Evolutionary conservation across 2,888 invertebrate genomes (phyloP).

Genomic region (Platycnemis pennipes): DNA sequence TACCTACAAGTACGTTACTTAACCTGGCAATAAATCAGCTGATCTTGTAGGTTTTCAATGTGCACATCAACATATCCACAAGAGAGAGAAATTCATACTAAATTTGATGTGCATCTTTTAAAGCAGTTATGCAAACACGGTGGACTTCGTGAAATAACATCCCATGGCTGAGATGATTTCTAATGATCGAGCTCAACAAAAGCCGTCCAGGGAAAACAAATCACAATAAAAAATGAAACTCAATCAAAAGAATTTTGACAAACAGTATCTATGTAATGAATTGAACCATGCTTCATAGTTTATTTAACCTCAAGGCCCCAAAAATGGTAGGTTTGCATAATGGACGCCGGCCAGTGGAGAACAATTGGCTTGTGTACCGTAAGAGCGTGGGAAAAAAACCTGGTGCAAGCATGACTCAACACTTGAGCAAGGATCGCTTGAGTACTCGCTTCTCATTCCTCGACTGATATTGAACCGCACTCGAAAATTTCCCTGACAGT

Average conservation of each 20-base stretch:
- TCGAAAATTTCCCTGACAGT: not conserved
- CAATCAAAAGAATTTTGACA: too few relatives aligned
- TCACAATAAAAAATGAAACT: too few relatives aligned
- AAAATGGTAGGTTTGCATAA: not conserved
- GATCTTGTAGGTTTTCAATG: not conserved
- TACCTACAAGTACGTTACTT: not conserved
- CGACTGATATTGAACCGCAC: not conserved
- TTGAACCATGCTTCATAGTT: not conserved
- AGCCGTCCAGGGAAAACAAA: too few relatives aligned
- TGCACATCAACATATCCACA: not conserved
- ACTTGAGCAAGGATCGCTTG: not conserved
- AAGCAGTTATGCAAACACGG: too few relatives aligned
- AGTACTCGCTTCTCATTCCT: not conserved
- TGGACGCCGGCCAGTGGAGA: not conserved
- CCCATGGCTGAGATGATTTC: too few relatives aligned
- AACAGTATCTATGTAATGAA: too few relatives aligned
- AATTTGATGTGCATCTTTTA: too few relatives aligned
- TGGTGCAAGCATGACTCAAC: not conserved
- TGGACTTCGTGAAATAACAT: too few relatives aligned
- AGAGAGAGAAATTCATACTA: not conserved
- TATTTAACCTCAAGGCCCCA: not conserved
- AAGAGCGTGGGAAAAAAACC: not conserved
- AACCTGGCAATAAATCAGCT: not conserved
- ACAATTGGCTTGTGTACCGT: not conserved
- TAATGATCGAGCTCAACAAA: too few relatives aligned